Evolutionary conservation across 2,888 invertebrate genomes (phyloP), one percentile per base, ranked within the genome.

Genomic region (Morpho achilles): DNA sequence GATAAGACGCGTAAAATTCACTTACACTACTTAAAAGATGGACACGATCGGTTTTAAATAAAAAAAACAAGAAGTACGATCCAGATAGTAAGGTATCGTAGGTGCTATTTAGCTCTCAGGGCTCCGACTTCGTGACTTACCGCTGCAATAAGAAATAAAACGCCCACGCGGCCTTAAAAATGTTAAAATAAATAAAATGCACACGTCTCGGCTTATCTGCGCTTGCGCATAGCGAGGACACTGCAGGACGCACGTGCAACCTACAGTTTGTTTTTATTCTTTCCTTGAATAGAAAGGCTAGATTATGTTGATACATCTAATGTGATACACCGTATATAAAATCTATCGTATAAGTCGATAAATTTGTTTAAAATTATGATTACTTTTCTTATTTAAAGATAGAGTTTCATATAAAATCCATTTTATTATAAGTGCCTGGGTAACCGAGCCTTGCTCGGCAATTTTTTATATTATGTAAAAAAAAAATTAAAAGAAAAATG

Each of bases 101-200:
- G 87, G 88, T 85, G 87, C 82, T 87, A 87, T 85, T 87, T 87
- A 87, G 85, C 84, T 87, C 87, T 80, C 84, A 84, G 87, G 88
- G 85, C 69, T 70, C 75, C 72, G 77, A 71, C 82, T 80, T 90
- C 89, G 89, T 89, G 89, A 89, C 89, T 89, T 88, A 90, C 90
- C 86, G 87, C 77, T 79, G 79, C 69, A 77, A 75, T 73, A 74
- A 76, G 74, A 79, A 86, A 79, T 81, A 83, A 79, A 70, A 69
- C 70, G 72, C 75, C 74, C 74, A 72, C 73, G 77, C 76, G 70
- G 80, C 79, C 79, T 85, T 85, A 85, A 89, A 89, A 80, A 87
- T 85, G 84, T 82, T 87, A 87, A 90, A 90, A 89, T 90, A 90
- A 90, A 89, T 88, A 89, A 89, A 90, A 87, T 87, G 88, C 85